Conservation (phyloP, 2,888 invertebrate species). For the Drosophila affinis region DNA sequence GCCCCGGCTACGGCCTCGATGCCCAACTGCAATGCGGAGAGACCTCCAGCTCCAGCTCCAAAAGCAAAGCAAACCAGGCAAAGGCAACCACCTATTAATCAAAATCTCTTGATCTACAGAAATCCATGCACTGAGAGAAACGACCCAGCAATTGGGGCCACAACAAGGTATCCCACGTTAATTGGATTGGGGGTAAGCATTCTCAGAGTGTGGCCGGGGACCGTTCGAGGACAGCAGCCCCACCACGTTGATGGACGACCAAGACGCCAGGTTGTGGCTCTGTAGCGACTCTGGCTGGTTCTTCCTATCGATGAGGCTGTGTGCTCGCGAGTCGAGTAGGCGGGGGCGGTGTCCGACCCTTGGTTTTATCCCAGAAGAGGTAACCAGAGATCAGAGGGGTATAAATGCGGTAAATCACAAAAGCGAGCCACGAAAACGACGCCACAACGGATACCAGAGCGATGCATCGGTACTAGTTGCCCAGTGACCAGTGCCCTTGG, state of each 20-base stretch:
- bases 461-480: conserved; percentile 21
- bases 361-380: neutral
- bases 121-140: conserved; percentile 69
- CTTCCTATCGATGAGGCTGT: conserved; percentile 14
- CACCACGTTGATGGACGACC: conserved; percentile 75
- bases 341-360: conserved; percentile 36
- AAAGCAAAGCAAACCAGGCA: conserved; percentile 18
- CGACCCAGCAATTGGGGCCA: neutral
- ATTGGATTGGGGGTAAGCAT: conserved; percentile 57
- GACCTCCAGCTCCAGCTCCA: neutral
- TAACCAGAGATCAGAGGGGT: neutral
- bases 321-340: conserved; percentile 18
- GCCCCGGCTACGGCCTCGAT: neutral
- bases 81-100: conserved; percentile 71
- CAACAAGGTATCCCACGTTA: conserved; percentile 26
- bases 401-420: conserved; percentile 77
- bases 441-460: conserved; percentile 40
- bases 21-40: neutral
- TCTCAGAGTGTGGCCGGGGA: conserved; percentile 63
- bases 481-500: conserved; percentile 62
- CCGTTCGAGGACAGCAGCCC: conserved; percentile 58
- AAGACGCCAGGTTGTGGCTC: conserved; percentile 44
- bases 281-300: conserved; percentile 21
- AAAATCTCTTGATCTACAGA: conserved; percentile 76
- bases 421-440: conserved; percentile 62